Conservation (phyloP, 2,888 invertebrate species). For the Ceramica pisi region DNA sequence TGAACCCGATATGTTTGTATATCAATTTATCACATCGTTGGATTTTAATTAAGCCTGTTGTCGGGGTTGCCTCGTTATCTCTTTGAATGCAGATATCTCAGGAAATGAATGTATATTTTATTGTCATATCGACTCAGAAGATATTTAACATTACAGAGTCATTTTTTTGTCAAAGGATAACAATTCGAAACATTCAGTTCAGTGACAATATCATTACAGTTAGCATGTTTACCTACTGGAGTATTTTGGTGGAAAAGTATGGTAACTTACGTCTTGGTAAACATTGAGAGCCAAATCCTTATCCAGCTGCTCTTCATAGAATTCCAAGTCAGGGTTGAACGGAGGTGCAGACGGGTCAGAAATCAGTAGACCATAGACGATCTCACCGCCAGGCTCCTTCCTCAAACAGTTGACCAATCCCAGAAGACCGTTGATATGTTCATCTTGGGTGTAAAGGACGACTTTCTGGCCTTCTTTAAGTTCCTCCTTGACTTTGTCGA, state of each 20-base stretch:
- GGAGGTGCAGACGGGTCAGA: conserved; percentile 92
- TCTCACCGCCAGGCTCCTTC: conserved; percentile 94
- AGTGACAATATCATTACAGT: not conserved
- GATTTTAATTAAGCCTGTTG: conserved; percentile 29
- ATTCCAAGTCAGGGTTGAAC: conserved; percentile 92
- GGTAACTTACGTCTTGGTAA: conserved; percentile 89
- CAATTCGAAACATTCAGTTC: not conserved
- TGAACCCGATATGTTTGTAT: conserved; percentile 33
- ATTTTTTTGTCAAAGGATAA: not conserved
- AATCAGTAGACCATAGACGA: conserved; percentile 92
- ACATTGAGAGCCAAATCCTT: conserved; percentile 96
- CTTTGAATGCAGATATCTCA: conserved; percentile 34
- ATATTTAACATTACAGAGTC: not conserved
- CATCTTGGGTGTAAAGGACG: conserved; percentile 92
- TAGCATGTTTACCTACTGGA: no score
- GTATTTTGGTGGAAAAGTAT: not conserved
- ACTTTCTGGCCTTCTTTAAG: conserved; percentile 87
- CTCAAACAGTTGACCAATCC: conserved; percentile 97
- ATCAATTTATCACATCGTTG: conserved; percentile 33
- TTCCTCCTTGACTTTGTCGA: conserved; percentile 87
- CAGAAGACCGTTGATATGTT: conserved; percentile 94
- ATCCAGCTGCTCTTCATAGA: conserved; percentile 92
- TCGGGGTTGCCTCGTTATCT: conserved; percentile 8
- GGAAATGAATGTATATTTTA: conserved; percentile 26
- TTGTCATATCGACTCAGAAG: not conserved